A percentile compares a stretch with the other conserved stretches of the same genome.
Evolutionary conservation across 2,888 invertebrate species (phyloP).

Genomic region (Anagyrus pseudococci): DNA sequence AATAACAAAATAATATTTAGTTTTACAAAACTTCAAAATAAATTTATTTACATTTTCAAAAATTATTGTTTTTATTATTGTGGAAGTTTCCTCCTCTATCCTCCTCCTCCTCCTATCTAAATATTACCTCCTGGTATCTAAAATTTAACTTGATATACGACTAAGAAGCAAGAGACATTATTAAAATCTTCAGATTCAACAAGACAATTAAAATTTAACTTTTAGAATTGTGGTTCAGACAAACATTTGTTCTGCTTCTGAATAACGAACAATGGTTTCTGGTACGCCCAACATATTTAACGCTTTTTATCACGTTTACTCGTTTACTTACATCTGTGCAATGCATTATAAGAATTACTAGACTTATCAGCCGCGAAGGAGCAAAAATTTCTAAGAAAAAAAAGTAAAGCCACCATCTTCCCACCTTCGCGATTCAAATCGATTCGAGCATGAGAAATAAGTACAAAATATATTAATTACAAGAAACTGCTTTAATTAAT

Average conservation of each 20-base stretch:
- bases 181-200: neutral
- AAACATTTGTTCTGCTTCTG: conserved; percentile 32
- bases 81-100: too few relatives aligned
- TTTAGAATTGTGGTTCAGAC: conserved; percentile 5
- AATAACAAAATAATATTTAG: too few relatives aligned
- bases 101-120: too few relatives aligned
- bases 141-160: neutral
- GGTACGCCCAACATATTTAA: conserved; percentile 27
- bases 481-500: conserved; percentile 36
- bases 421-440: conserved; percentile 39
- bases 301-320: conserved; percentile 33
- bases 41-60: conserved; percentile 22
- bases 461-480: conserved; percentile 41
- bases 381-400: too few relatives aligned
- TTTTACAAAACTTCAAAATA: conserved; percentile 32
- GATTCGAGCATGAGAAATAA: conserved; percentile 39
- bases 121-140: too few relatives aligned
- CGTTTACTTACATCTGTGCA: conserved; percentile 40
- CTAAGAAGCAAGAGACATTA: neutral
- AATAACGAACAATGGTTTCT: conserved; percentile 32
- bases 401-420: conserved; percentile 40
- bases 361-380: conserved; percentile 36
- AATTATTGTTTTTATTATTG: neutral
- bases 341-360: conserved; percentile 38
- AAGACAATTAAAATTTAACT: neutral